phyloP scores from a whole-genome alignment of 2,113 vertebrate genomes.

The Calypte anna region DNA sequence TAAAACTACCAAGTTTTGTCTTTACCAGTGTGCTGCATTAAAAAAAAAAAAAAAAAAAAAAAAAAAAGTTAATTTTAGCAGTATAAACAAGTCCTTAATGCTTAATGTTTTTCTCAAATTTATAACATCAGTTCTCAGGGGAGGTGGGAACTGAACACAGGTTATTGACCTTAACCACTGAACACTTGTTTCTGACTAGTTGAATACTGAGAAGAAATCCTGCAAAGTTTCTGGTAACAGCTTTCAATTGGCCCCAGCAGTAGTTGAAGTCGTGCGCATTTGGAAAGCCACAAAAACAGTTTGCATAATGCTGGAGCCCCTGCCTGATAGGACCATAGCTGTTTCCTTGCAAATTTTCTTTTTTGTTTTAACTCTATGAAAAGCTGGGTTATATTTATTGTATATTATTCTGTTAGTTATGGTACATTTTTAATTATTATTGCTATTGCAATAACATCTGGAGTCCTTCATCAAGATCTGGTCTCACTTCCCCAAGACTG shows the following conservation, averaged over 20 bases:
- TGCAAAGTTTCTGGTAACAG: background rate
- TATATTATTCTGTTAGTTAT: background rate
- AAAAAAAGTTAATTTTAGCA: constrained; percentile 24
- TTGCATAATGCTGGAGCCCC: fast-evolving
- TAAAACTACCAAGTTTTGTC: background rate
- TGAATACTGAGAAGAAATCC: background rate
- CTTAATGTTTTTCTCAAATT: constrained; percentile 19
- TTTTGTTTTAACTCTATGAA: background rate
- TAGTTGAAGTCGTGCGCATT: background rate
- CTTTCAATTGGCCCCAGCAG: background rate
- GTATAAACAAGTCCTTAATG: constrained; percentile 12
- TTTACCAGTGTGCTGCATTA: background rate
- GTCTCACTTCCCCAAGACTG: background rate
- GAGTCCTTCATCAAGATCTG: background rate
- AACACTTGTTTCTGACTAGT: background rate
- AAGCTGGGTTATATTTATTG: background rate
- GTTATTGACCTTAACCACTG: background rate
- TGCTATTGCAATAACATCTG: constrained; percentile 33
- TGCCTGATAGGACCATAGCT: background rate
- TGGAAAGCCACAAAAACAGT: background rate
- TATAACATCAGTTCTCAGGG: background rate
- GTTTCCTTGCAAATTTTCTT: background rate
- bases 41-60: background rate
- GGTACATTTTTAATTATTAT: background rate
- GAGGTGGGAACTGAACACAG: background rate